These are phyloP conservation scores for Erpetoichthys calabaricus DNA, from an alignment of 2,797 vertebrate species.

Conservation along the genomic window DNA sequence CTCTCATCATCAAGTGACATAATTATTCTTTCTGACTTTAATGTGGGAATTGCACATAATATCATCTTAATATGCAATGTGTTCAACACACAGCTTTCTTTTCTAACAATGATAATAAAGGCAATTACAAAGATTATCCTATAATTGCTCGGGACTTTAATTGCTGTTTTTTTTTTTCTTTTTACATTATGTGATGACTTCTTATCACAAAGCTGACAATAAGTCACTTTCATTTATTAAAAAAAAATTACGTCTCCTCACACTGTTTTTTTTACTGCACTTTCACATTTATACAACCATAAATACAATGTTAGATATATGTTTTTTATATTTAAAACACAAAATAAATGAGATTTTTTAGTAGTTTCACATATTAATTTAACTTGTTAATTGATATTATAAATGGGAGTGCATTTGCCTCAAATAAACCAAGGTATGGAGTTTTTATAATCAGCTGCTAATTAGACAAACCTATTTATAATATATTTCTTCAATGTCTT, in stretches of 20 bases:
- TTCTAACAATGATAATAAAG: slow-evolving; percentile 55
- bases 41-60: slow-evolving; percentile 50
- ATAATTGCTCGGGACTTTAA: slow-evolving; percentile 52
- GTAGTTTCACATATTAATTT: no score
- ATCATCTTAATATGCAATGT: slow-evolving; percentile 45
- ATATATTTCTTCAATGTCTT: no score
- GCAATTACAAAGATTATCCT: slow-evolving; percentile 58
- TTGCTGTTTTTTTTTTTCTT: slow-evolving; percentile 16
- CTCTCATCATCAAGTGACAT: slow-evolving; percentile 44
- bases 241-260: neutral
- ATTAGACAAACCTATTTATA: no score
- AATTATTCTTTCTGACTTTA: slow-evolving; percentile 60
- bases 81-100: slow-evolving; percentile 38
- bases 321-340: no score
- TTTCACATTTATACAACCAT: no score
- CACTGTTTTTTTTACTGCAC: no score
- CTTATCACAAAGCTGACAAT: neutral
- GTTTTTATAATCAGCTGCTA: no score
- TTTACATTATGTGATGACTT: neutral
- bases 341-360: no score
- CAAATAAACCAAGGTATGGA: no score
- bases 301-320: no score
- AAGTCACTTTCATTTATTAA: neutral
- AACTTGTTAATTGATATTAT: no score
- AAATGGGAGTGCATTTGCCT: no score